phyloP scores from a whole-genome alignment of 2,888 invertebrate species.

The Anarsia innoxiella region DNA sequence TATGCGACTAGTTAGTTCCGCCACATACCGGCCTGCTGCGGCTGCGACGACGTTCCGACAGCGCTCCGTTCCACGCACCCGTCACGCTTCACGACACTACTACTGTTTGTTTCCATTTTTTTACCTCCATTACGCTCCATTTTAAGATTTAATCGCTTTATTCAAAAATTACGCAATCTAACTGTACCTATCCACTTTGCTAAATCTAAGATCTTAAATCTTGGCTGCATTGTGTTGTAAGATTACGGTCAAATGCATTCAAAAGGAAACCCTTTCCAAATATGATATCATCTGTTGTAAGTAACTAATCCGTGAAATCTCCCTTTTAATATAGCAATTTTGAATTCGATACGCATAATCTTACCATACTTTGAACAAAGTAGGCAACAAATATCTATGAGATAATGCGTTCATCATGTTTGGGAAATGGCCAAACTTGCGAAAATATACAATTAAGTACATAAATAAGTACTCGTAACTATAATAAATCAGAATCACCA shows the following conservation, averaged over 20 bases:
- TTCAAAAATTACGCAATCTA: conserved; percentile 6
- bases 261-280: conserved; percentile 11
- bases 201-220: background rate
- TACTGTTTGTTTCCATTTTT: conserved; percentile 32
- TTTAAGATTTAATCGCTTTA: conserved; percentile 11
- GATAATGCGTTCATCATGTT: no score
- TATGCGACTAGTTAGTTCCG: conserved; percentile 62
- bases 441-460: no score
- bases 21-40: conserved; percentile 42
- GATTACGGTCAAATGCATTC: conserved; percentile 6
- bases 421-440: no score
- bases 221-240: conserved; percentile 1
- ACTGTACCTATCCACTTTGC: background rate
- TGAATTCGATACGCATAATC: conserved; percentile 7
- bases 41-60: no score
- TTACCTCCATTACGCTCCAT: conserved; percentile 8
- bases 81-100: conserved; percentile 42
- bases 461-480: no score
- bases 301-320: conserved; percentile 4
- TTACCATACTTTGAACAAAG: no score
- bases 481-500: no score
- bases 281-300: background rate
- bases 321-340: conserved; percentile 10
- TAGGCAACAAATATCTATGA: no score
- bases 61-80: conserved; percentile 33